A percentile compares a stretch with the other conserved stretches of the same genome.
Evolutionary conservation across 2,113 vertebrate genomes (phyloP).

Genomic region (Rostratula benghalensis): DNA sequence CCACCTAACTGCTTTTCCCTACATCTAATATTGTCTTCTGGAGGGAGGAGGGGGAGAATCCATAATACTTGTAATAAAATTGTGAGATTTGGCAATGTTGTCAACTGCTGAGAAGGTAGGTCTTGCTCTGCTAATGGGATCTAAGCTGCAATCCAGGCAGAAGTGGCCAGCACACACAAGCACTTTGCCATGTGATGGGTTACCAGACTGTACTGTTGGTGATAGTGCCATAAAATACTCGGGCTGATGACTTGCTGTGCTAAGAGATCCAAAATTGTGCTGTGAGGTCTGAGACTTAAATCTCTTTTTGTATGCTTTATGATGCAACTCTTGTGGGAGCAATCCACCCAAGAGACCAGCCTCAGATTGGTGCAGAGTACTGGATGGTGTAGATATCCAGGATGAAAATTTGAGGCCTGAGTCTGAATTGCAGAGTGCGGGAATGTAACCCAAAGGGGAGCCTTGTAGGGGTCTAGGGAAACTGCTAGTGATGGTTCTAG

Average conservation of each 20-base stretch:
- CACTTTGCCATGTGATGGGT: background rate
- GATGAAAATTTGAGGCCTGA: background rate
- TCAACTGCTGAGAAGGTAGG: background rate
- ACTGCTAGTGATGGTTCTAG: too few relatives aligned
- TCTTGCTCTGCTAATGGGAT: background rate
- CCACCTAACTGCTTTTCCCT: background rate
- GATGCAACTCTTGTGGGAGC: background rate
- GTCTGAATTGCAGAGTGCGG: background rate
- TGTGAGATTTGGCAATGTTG: background rate
- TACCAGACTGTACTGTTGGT: background rate
- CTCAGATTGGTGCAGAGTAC: background rate
- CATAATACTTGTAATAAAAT: background rate
- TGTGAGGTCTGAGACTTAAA: background rate
- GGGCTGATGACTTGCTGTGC: background rate
- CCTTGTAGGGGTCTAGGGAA: background rate
- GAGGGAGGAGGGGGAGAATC: background rate
- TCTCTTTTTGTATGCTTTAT: background rate
- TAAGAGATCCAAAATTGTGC: background rate
- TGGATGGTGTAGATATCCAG: background rate
- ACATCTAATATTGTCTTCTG: background rate
- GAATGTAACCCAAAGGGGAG: background rate
- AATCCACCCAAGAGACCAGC: background rate
- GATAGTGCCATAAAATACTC: background rate
- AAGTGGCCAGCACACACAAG: fast-evolving
- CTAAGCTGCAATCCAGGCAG: background rate